Evolutionary conservation across 1,140 invertebrate species (phyloP), one percentile per base, ranked within the genome.

Genomic region (Pseudomyrmex concolor): DNA sequence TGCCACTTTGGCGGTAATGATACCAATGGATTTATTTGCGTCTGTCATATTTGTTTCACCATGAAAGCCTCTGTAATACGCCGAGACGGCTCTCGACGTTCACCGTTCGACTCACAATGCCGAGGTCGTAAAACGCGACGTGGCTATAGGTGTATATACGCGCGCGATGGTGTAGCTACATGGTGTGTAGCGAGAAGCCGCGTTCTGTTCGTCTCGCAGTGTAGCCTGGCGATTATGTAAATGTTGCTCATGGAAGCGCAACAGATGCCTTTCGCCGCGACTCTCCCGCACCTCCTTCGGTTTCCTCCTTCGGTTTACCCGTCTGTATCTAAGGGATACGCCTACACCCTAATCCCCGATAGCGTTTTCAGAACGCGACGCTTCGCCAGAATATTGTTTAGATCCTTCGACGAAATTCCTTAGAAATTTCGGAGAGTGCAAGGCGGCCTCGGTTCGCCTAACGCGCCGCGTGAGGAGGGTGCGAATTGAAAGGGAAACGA

Each of bases 221-320:
- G 55, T 55, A 89, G 90, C 85, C 83, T 62, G 84, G 88, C 92
- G 92, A 93, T 94, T 94, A 94, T 94, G 93, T 91, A 94, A 94
- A 93, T 93, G 91, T 91, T 93, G 91, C 90, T 92, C 91, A 91
- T 89, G 91, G 92, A 93, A 89, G 92, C 92, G 93, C 93, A 94
- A 94, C 93, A 94, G 92, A 93, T 94, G 93, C 92, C 91, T 92
- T 84, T 88, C 80, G 43, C 60, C 64, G 48, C 55, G 34, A 34
- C 34, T 34, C 84, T 88, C 85, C 89, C 84, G 78, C 81, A 73
- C 85, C 63, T 34, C 34, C 87, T 68, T 54, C 73, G 50, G 62
- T 63, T n/a, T 83, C 73, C 72, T 67, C 83, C 72, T 67, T 80
- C 73, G 57, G 34, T 34, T 34, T 34, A 7, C 34, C 59, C 84